A percentile compares a stretch with the other conserved stretches of the same genome.
Evolutionary conservation across 1,140 invertebrate species (phyloP).

Genomic region (Riptortus pedestris): DNA sequence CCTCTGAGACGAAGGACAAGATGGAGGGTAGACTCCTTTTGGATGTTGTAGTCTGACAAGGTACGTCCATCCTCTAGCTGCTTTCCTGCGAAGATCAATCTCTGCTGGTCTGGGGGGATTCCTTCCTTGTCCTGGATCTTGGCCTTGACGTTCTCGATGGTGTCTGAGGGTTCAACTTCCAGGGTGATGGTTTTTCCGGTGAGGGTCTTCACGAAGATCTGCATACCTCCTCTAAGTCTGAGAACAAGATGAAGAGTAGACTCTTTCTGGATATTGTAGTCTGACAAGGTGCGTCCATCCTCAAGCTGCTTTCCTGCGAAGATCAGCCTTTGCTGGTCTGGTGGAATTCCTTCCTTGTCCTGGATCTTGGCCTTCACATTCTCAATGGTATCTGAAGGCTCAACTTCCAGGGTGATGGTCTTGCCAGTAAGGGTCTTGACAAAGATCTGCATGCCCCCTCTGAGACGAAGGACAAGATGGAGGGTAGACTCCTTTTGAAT

Average conservation of each 20-base stretch:
- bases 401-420: slow-evolving; percentile 71
- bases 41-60: slow-evolving; percentile 83
- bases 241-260: slow-evolving; percentile 55
- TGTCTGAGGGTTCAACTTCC: slow-evolving; percentile 56
- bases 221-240: slow-evolving; percentile 54
- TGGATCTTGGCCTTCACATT: slow-evolving; percentile 71
- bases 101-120: slow-evolving; percentile 75
- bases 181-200: slow-evolving; percentile 64
- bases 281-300: slow-evolving; percentile 67
- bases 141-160: slow-evolving; percentile 54
- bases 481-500: slow-evolving; percentile 56
- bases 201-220: slow-evolving; percentile 63
- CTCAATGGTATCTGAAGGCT: slow-evolving; percentile 62
- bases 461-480: slow-evolving; percentile 53
- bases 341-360: slow-evolving; percentile 57
- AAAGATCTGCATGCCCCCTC: slow-evolving; percentile 65
- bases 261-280: slow-evolving; percentile 58
- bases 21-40: slow-evolving; percentile 86
- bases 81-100: slow-evolving; percentile 84
- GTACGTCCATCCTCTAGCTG: slow-evolving; percentile 89
- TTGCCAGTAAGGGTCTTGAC: slow-evolving; percentile 79
- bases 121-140: slow-evolving; percentile 37
- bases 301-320: slow-evolving; percentile 68
- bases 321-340: slow-evolving; percentile 50
- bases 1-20: slow-evolving; percentile 82